These are phyloP conservation scores for Lasioglossum figueresi DNA, from an alignment of 2,888 invertebrate genomes.

Conservation along the genomic window DNA sequence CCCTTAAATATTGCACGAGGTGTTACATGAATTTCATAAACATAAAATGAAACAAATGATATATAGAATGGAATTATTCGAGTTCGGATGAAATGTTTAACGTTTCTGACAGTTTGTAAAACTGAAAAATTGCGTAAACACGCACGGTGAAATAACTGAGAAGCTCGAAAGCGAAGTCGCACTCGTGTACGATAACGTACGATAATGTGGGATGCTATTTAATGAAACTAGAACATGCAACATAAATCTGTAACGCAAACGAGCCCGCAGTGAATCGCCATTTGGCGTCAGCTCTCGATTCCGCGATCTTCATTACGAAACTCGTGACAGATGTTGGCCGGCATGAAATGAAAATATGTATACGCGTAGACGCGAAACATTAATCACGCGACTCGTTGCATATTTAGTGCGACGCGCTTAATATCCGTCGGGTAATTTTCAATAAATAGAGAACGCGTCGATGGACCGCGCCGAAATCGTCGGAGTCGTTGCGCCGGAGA, in stretches of 20 bases:
- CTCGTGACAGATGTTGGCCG: conserved; percentile 25
- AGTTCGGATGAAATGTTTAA: no score
- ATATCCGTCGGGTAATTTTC: background rate
- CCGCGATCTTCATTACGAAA: conserved; percentile 34
- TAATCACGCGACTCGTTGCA: conserved; percentile 21
- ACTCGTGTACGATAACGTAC: background rate
- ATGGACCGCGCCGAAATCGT: background rate
- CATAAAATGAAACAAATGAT: no score
- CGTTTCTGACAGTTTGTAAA: background rate
- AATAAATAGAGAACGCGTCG: background rate
- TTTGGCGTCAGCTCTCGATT: conserved; percentile 23
- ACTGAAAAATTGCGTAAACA: background rate
- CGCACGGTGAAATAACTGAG: background rate
- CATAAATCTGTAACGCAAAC: conserved; percentile 14
- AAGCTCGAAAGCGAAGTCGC: background rate
- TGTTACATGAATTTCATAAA: no score
- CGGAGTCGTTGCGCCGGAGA: background rate
- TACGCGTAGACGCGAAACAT: background rate
- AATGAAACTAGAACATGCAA: background rate
- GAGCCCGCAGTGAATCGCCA: background rate
- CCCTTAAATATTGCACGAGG: no score
- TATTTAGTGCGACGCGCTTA: background rate
- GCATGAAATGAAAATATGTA: conserved; percentile 32
- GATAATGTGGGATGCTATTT: background rate
- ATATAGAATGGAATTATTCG: no score